Evolutionary conservation across 2,797 vertebrate genomes (phyloP).

Genomic region (Cetoscarus ocellatus): DNA sequence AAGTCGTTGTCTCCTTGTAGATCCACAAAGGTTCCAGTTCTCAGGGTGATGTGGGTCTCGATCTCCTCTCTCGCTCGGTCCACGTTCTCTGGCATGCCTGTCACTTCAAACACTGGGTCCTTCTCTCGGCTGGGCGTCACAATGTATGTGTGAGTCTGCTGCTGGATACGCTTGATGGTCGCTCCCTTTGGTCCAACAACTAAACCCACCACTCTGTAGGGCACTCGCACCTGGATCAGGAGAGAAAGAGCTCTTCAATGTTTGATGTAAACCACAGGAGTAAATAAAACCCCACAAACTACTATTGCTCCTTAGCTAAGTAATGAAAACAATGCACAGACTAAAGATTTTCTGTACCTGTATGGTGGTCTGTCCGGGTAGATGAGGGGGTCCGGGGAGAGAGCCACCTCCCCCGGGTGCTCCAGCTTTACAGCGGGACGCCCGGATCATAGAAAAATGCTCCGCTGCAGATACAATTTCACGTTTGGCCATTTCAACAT

Average conservation of each 20-base stretch:
- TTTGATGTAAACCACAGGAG: no score
- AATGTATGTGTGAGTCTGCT: slow-evolving; percentile 98
- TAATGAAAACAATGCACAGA: neutral
- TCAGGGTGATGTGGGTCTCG: slow-evolving; percentile 96
- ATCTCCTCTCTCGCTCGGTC: slow-evolving; percentile 96
- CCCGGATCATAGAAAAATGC: slow-evolving; percentile 98
- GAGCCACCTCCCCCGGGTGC: slow-evolving; percentile 75
- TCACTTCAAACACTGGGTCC: slow-evolving; percentile 97
- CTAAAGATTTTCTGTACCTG: slow-evolving; percentile 83
- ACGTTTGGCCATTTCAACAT: slow-evolving; percentile 97
- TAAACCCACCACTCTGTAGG: slow-evolving; percentile 96
- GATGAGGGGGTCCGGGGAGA: slow-evolving; percentile 90
- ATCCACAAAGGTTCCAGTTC: slow-evolving; percentile 94
- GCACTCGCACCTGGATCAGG: slow-evolving; percentile 92
- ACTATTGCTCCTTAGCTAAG: neutral
- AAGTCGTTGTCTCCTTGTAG: slow-evolving; percentile 95
- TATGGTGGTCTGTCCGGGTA: slow-evolving; percentile 91
- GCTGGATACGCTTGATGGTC: slow-evolving; percentile 98
- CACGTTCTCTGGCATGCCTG: slow-evolving; percentile 98
- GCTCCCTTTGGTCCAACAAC: slow-evolving; percentile 98
- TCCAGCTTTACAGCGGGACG: slow-evolving; percentile 93
- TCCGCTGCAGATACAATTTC: slow-evolving; percentile 96
- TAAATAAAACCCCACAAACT: neutral
- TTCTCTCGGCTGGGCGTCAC: slow-evolving; percentile 97
- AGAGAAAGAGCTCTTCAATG: slow-evolving; percentile 10